Conservation (phyloP, 2,888 invertebrate species). For the Campoletis raptor region DNA sequence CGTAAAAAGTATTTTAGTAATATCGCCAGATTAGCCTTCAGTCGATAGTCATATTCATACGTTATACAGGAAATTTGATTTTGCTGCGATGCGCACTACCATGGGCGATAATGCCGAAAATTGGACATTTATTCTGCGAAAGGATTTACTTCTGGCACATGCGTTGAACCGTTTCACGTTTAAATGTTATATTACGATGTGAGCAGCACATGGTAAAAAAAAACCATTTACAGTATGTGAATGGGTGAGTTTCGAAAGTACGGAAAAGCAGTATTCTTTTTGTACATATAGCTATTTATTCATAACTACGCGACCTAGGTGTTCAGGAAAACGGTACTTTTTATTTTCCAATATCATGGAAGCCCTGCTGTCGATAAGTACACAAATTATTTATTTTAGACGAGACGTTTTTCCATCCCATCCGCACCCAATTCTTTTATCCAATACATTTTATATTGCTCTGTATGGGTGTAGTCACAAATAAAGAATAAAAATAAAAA, state of each 20-base stretch:
- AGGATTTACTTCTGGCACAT: background rate
- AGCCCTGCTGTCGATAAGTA: background rate
- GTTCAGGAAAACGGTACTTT: background rate
- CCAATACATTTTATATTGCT: background rate
- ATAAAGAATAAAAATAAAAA: background rate
- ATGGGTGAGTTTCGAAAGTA: background rate
- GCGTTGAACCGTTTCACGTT: background rate
- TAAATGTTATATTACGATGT: background rate
- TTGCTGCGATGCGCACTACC: background rate
- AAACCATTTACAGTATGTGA: background rate
- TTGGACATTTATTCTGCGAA: background rate
- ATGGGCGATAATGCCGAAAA: background rate
- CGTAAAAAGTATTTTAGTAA: slow-evolving; percentile 26
- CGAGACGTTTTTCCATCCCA: too few species aligned
- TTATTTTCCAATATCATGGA: background rate
- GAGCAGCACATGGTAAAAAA: background rate
- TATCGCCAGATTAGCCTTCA: slow-evolving; percentile 38
- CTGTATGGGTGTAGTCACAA: background rate
- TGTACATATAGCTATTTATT: background rate
- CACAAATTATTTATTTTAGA: background rate
- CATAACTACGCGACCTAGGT: background rate
- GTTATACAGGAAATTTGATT: background rate
- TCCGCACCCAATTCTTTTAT: background rate
- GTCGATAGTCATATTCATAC: slow-evolving; percentile 12
- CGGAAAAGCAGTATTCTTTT: background rate